Conservation (phyloP, 2,797 vertebrate species). For the Naso thynnoides region DNA sequence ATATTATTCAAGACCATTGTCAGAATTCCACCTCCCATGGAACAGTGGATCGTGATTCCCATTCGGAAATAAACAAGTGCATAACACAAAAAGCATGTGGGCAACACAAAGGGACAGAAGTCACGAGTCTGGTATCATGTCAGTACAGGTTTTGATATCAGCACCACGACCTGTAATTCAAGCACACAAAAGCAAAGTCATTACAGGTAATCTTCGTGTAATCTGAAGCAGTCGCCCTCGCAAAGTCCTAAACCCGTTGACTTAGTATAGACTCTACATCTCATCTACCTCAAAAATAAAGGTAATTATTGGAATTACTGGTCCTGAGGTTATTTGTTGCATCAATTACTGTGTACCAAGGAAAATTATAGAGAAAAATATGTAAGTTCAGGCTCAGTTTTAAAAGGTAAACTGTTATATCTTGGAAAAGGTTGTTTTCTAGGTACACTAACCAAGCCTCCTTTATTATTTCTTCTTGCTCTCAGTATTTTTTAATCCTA, state of each 20-base stretch:
- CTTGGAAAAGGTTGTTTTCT: slow-evolving; percentile 21
- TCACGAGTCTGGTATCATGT: slow-evolving; percentile 65
- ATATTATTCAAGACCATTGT: not conserved
- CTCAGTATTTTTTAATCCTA: slow-evolving; percentile 18
- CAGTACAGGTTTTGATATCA: slow-evolving; percentile 59
- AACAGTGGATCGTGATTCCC: slow-evolving; percentile 53
- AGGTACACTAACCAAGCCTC: not conserved
- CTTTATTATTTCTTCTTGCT: not conserved
- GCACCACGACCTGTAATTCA: slow-evolving; percentile 63
- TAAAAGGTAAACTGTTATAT: slow-evolving; percentile 13
- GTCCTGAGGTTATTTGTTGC: slow-evolving; percentile 23
- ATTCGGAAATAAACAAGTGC: slow-evolving; percentile 54
- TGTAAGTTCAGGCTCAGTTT: slow-evolving; percentile 17
- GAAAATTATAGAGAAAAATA: slow-evolving; percentile 24
- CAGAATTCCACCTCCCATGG: slow-evolving; percentile 14
- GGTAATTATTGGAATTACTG: slow-evolving; percentile 45
- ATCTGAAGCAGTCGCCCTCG: not conserved
- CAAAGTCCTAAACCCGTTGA: slow-evolving; percentile 27
- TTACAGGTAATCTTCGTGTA: slow-evolving; percentile 69
- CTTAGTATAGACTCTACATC: slow-evolving; percentile 7
- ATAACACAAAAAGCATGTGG: slow-evolving; percentile 51
- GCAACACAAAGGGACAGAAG: slow-evolving; percentile 58
- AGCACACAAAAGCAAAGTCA: slow-evolving; percentile 61
- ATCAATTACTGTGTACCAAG: slow-evolving; percentile 21
- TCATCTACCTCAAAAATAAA: slow-evolving; percentile 36